Base-by-base conservation (phyloP, 2,113 vertebrate species). In the cat (Felis catus) region DNA sequence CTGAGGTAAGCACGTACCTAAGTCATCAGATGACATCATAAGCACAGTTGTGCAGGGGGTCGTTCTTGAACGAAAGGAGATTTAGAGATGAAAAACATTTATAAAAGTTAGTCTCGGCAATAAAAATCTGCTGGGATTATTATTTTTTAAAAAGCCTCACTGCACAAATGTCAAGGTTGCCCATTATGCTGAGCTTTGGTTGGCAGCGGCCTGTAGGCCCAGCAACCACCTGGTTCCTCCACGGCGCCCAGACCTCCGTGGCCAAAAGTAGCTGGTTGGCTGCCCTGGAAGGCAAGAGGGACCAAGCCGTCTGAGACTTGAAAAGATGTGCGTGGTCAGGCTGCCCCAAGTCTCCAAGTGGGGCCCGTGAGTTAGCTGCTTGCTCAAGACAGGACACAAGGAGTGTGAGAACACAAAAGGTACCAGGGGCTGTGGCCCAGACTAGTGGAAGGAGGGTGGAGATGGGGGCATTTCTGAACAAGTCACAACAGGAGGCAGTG, bases 11-110 rank as follows among this genome's bases (percentile, higher is more conserved):
- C 53, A 53, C 33, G 89, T 82, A 78, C 23, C 2, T 58, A 96
- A 81, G 83, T 55, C 83, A 80, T 63, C 68, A 90, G 74, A 79
- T 58, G 10, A n/a, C 5, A 12, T 68, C 58, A 89, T n/a, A 94
- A 91, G 89, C 45, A 78, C 33, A 65, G 94, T 12, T 55, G 65
- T 27, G 1, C 41, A 85, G 81, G 58, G 18, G 18, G 41, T 12
- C 12, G 41, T 95, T 96, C 41, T 29, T 80, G 23, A 95, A 96
- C 2, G 79, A 96, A 87, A 58, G 14, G 16, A 45, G 79, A 95
- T 94, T 95, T 88, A 88, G 73, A 97, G 95, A 71, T 84, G 58
- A 89, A 95, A 97, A 89, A 58, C 25, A 88, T 63, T 55, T 55
- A 68, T 6, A 45, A 96, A 91, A 79, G 16, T 74, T 36, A 83